phyloP scores from a whole-genome alignment of 2,888 invertebrate species.

The Lissonota sp. region DNA sequence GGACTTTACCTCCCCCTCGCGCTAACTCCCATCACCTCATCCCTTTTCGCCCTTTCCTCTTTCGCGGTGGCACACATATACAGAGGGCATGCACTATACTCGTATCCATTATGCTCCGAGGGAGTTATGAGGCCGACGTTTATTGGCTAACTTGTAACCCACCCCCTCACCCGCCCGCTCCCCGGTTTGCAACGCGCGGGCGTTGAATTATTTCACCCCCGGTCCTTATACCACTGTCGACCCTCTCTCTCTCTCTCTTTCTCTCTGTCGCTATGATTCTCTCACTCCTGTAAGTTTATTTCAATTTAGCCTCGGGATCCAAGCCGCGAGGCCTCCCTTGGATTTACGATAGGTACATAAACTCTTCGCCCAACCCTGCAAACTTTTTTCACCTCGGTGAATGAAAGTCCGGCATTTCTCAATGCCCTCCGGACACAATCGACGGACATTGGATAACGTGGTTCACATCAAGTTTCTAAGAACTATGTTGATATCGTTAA shows the following conservation, averaged over 20 bases:
- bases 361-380: slow-evolving; percentile 15
- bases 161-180: slow-evolving; percentile 47
- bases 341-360: slow-evolving; percentile 57
- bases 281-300: slow-evolving; percentile 73
- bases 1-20: slow-evolving; percentile 15
- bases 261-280: slow-evolving; percentile 12
- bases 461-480: slow-evolving; percentile 26
- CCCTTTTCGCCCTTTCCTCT: neutral
- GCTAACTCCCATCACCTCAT: slow-evolving; percentile 42
- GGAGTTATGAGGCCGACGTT: slow-evolving; percentile 77
- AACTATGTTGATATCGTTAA: slow-evolving; percentile 40
- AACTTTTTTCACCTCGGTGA: slow-evolving; percentile 27
- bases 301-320: slow-evolving; percentile 73
- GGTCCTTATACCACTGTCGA: slow-evolving; percentile 66
- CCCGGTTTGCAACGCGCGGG: slow-evolving; percentile 34
- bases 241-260: slow-evolving; percentile 54
- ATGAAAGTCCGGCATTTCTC: slow-evolving; percentile 50
- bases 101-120: slow-evolving; percentile 72
- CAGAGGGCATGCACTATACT: slow-evolving; percentile 64
- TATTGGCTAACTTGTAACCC: slow-evolving; percentile 78
- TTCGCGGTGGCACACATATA: slow-evolving; percentile 31
- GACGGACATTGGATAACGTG: slow-evolving; percentile 35
- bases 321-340: slow-evolving; percentile 54
- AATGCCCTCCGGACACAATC: slow-evolving; percentile 42
- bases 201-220: slow-evolving; percentile 72